A percentile compares a stretch with the other conserved stretches of the same genome.
These are phyloP conservation scores for Nezara viridula DNA, from an alignment of 2,888 invertebrate genomes.

Conservation along the genomic window DNA sequence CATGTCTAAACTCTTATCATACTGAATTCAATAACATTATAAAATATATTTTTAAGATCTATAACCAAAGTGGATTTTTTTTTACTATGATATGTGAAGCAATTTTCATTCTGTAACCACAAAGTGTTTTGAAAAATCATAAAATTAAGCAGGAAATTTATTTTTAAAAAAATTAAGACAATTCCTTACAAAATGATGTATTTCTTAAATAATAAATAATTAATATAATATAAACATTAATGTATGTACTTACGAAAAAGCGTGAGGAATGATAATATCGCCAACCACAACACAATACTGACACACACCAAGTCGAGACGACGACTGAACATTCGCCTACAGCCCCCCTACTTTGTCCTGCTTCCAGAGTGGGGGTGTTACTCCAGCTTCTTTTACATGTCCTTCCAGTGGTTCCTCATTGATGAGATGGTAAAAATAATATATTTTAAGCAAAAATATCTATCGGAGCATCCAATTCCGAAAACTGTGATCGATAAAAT, in stretches of 20 bases:
- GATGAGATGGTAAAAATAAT: background rate
- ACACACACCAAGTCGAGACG: constrained; percentile 40
- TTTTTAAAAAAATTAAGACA: background rate
- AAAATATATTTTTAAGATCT: too few species aligned
- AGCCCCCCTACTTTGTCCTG: constrained; percentile 32
- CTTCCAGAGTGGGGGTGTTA: constrained; percentile 11
- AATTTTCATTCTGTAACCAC: background rate
- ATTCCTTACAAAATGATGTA: background rate
- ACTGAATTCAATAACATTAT: too few species aligned
- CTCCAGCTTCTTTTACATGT: background rate
- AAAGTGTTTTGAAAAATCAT: background rate
- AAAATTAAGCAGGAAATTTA: background rate
- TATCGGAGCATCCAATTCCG: background rate
- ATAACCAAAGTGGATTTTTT: too few species aligned
- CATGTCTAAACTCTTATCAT: too few species aligned
- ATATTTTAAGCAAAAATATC: background rate
- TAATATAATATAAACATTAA: background rate
- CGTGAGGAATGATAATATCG: constrained; percentile 11
- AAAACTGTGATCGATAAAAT: background rate
- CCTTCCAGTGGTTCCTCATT: background rate
- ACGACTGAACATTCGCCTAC: background rate
- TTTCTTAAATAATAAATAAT: background rate
- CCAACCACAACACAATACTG: constrained; percentile 49
- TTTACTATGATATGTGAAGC: too few species aligned
- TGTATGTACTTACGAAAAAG: constrained; percentile 13